Conservation (phyloP, 1,140 invertebrate species). For the Teleogryllus occipitalis region DNA sequence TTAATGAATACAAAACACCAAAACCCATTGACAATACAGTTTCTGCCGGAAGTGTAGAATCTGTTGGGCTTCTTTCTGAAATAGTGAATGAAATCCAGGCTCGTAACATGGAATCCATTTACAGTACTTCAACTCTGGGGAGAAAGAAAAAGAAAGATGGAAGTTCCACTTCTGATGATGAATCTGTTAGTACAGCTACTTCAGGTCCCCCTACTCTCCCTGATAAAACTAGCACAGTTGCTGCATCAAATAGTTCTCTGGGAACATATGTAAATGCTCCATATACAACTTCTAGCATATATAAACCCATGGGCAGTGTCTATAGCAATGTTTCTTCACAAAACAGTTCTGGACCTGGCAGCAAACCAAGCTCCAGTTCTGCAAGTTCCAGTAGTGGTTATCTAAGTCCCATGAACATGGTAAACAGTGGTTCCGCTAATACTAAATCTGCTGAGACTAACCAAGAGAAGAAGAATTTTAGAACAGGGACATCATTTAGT, state of each 20-base stretch:
- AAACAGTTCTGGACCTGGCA: slow-evolving; percentile 33
- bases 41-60: slow-evolving; percentile 44
- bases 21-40: slow-evolving; percentile 23
- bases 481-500: slow-evolving; percentile 23
- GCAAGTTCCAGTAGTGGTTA: slow-evolving; percentile 60
- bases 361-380: slow-evolving; percentile 33
- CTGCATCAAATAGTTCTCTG: slow-evolving; percentile 29
- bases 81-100: slow-evolving; percentile 80
- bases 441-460: slow-evolving; percentile 19
- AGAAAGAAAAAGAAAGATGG: slow-evolving; percentile 45
- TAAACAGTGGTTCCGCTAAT: not conserved
- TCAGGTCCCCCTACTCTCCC: slow-evolving; percentile 30
- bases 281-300: slow-evolving; percentile 31
- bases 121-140: slow-evolving; percentile 60
- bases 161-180: slow-evolving; percentile 31
- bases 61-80: slow-evolving; percentile 65
- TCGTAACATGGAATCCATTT: slow-evolving; percentile 75
- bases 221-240: slow-evolving; percentile 28
- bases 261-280: slow-evolving; percentile 44
- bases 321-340: slow-evolving; percentile 47
- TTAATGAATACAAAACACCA: slow-evolving; percentile 34
- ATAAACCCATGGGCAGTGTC: slow-evolving; percentile 48
- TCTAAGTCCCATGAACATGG: slow-evolving; percentile 51
- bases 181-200: slow-evolving; percentile 35
- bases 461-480: slow-evolving; percentile 19